Percentiles rank a stretch among this genome's conserved stretches.
Evolutionary conservation across 2,888 invertebrate genomes (phyloP).

Genomic region (Dynastes hyllus): DNA sequence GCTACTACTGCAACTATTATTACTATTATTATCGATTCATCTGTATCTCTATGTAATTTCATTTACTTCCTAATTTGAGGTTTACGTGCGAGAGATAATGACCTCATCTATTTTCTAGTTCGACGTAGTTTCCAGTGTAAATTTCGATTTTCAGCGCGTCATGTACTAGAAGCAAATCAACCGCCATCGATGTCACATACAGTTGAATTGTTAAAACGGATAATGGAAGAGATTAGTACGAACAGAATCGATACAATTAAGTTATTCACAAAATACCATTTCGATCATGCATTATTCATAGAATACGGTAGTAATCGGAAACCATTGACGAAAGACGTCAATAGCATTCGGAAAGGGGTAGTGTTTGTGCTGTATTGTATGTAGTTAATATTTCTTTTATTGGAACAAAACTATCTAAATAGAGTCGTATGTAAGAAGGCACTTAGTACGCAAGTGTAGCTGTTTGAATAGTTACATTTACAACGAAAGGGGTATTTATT

Average conservation of each 20-base stretch:
- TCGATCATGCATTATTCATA: slow-evolving; percentile 12
- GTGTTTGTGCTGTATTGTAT: not conserved
- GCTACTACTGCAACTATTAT: no score
- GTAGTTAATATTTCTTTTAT: no score
- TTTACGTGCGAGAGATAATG: not conserved
- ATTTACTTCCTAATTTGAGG: no score
- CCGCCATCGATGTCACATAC: not conserved
- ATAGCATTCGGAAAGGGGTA: not conserved
- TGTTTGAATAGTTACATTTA: no score
- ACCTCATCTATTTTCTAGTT: not conserved
- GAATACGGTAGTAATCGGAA: slow-evolving; percentile 2
- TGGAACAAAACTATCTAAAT: no score
- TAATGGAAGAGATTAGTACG: slow-evolving; percentile 32
- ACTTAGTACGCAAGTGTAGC: no score
- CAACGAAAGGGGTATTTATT: no score
- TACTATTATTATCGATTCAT: no score
- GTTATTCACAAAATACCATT: slow-evolving; percentile 27
- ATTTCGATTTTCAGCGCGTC: slow-evolving; percentile 1
- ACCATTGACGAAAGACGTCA: not conserved
- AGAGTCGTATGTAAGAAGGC: no score
- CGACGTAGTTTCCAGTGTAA: not conserved
- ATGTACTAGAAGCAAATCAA: not conserved
- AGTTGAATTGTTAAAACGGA: slow-evolving; percentile 32
- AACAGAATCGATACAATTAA: slow-evolving; percentile 24
- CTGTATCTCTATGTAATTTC: no score